Evolutionary conservation across 23 tunicate species (phyloP).

Genomic region (Phallusia fumigata): DNA sequence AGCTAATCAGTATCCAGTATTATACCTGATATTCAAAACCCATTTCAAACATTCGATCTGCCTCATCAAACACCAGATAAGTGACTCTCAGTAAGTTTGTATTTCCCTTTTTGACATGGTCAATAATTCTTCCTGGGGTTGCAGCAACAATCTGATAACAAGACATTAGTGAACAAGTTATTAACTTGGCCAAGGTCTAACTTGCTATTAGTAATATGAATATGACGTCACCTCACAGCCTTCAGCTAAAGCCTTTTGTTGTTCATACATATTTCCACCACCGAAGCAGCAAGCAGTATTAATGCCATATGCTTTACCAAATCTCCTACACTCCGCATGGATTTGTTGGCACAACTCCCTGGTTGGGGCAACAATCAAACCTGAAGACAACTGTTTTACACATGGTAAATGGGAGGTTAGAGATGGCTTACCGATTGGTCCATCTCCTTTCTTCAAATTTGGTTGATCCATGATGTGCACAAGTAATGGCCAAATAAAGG

Average conservation of each 20-base stretch:
- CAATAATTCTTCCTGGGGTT: slow-evolving; percentile 97
- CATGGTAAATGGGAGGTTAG: background rate
- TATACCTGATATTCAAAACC: slow-evolving; percentile 95
- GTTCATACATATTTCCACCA: slow-evolving; percentile 99
- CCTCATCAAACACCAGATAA: slow-evolving; percentile 90
- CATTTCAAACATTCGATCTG: slow-evolving; percentile 98
- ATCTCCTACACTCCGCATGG: slow-evolving; percentile 71
- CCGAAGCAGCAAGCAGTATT: slow-evolving; percentile 82
- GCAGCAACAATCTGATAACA: slow-evolving; percentile 77
- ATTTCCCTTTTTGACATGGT: slow-evolving; percentile 94
- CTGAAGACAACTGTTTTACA: slow-evolving; percentile 14
- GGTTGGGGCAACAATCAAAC: slow-evolving; percentile 91
- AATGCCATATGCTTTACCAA: slow-evolving; percentile 80
- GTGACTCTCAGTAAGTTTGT: slow-evolving; percentile 78
- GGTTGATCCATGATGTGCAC: slow-evolving; percentile 86
- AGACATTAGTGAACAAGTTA: background rate
- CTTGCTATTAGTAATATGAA: background rate
- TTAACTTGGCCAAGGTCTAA: background rate
- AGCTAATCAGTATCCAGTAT: background rate
- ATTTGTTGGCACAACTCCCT: slow-evolving; percentile 98
- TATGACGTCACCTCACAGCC: slow-evolving; percentile 68
- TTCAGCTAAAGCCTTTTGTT: slow-evolving; percentile 70
- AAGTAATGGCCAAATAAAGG: slow-evolving; percentile 94
- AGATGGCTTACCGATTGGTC: slow-evolving; percentile 63
- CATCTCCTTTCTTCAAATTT: slow-evolving; percentile 65